Base-by-base conservation (phyloP, 2,888 invertebrate genomes). In the Harmothoe impar region DNA sequence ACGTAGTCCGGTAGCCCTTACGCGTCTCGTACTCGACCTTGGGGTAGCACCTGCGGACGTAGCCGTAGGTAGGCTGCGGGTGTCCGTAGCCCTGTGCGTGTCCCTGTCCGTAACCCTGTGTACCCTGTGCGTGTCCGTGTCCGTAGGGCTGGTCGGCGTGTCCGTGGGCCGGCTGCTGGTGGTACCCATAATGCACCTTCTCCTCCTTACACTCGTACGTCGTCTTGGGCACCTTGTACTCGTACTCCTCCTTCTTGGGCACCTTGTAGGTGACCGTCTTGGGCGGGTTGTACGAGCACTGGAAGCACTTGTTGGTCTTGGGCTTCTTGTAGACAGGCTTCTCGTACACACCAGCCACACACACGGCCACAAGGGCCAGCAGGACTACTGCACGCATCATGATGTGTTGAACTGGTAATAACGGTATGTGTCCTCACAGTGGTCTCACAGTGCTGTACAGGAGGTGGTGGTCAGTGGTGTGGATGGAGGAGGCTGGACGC, bases 131-230 rank as follows among this genome's bases (percentile, higher is more conserved):
- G 1, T 17, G 84, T 33, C 43, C 43, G 43, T 84, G 29, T 0
- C 29, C 29, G 29, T n/a, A 72, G 15, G 5, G 5, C 0, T 23
- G 29, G 5, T n/a, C 29, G 5, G 72, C 29, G 23, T 84, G 51
- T 0, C 84, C 84, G 23, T 51, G 17, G 43, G 25, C 43, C 1
- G 43, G 43, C 23, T 23, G 35, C 3, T n/a, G 78, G 33, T 29
- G 78, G 84, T 84, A 51, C 5, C 84, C 51, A 25, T 35, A 43
- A 35, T 33, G 29, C 5, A 84, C 84, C 84, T 84, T 84, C 51
- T 84, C 84, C 84, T 84, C 43, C 43, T 84, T 84, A 35, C 84
- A 84, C n/a, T 84, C 84, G 84, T 84, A 84, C 35, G n/a, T 84
- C 35, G 84, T 84, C 33, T 33, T 84, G 3, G 84, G 84, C 10